A percentile compares a stretch with the other conserved stretches of the same genome.
These are phyloP conservation scores for Moxostoma hubbsi DNA, from an alignment of 2,797 vertebrate species.

Conservation along the genomic window DNA sequence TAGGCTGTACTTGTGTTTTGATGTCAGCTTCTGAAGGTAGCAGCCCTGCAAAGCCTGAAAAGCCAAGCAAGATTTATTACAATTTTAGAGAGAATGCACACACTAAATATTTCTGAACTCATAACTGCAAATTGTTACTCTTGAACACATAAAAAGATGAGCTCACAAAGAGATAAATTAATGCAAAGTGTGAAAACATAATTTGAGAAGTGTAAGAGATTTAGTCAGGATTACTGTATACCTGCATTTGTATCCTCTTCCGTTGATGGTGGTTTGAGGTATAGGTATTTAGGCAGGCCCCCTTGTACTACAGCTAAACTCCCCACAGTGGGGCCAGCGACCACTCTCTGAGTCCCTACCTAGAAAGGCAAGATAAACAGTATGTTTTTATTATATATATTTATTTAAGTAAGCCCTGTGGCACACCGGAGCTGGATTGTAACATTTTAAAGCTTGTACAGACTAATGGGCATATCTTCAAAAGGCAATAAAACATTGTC, in stretches of 20 bases:
- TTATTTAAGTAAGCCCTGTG: background rate
- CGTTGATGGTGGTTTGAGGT: constrained; percentile 61
- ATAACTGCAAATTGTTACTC: background rate
- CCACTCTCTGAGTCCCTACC: constrained; percentile 69
- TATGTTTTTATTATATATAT: constrained; percentile 14
- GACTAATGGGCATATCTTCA: constrained; percentile 21
- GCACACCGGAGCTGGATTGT: constrained; percentile 11
- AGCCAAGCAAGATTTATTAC: constrained; percentile 14
- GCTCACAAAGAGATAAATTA: background rate
- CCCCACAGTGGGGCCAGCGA: constrained; percentile 60
- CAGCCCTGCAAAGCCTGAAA: constrained; percentile 69
- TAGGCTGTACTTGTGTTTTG: constrained; percentile 65
- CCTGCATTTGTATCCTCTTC: constrained; percentile 72
- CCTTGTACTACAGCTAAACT: constrained; percentile 65
- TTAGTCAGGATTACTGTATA: constrained; percentile 60
- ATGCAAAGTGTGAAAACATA: background rate
- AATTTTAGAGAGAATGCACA: background rate
- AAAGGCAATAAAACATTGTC: constrained; percentile 38
- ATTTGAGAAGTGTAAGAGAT: background rate
- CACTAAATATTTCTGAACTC: constrained; percentile 2
- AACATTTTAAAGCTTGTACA: constrained; percentile 20
- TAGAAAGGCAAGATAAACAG: constrained; percentile 59
- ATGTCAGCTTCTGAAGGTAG: constrained; percentile 67
- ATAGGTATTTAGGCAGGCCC: constrained; percentile 43
- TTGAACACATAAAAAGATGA: constrained; percentile 1